Evolutionary conservation across 1,140 invertebrate species (phyloP), one percentile per base, ranked within the genome.

Genomic region (Druon quercuslanigerum): DNA sequence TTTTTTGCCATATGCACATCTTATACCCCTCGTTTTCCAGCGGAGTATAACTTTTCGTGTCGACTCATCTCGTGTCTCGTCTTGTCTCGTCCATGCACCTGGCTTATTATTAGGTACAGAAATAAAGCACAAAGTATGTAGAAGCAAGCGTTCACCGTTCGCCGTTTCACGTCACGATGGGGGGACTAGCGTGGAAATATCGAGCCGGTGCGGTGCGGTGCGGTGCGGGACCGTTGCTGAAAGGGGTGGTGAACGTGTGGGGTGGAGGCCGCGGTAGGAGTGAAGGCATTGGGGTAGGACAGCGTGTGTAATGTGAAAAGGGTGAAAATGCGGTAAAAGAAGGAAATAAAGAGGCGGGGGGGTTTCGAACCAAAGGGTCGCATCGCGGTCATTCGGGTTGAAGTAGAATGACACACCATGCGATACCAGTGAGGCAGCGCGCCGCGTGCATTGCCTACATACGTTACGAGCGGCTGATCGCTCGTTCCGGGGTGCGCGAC

Each of bases 101-200:
- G 7, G 40, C 40, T 46, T 9, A 46, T 46, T 46, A 46, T 9
- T 46, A 46, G 2, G 25, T 33, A 33, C 25, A 33, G 4, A 33
- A 33, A 33, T 2, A 33, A 33, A 33, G 25, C 2, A 33, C 25
- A 33, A 33, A 33, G 2, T 33, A 3, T 33, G 25, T 33, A 33
- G 4, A 33, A 33, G 25, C 25, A 33, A 33, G 25, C 25, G 25
- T 25, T 60, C 14, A 6, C 25, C 40, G 9, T 33, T 66, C 16
- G 14, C 19, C 57, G 25, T 33, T 33, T 16, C 57, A 66, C 33
- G 33, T 16, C 60, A 33, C 60, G 78, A 83, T 83, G 74, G 74
- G 73, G 70, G 79, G 73, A 79, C 70, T 54, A 84, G 78, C 79
- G 83, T 76, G 82, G 80, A 84, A 83, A 76, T 83, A 84, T 84